Percentiles rank a stretch among this genome's conserved stretches.
These are phyloP conservation scores for Phymastichus coffea DNA, from an alignment of 1,140 invertebrate species.

Conservation along the genomic window DNA sequence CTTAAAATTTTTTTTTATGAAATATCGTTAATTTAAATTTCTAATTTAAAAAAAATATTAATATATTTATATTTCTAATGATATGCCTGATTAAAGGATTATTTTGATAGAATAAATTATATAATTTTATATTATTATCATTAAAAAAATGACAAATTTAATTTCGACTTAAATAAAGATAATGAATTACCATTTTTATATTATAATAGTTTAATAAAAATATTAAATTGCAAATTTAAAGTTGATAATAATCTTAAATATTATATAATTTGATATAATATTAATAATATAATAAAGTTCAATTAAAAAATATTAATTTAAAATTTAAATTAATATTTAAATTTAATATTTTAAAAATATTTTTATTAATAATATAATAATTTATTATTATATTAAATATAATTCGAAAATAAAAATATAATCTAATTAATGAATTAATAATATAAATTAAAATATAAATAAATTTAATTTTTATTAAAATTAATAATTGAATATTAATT, in stretches of 20 bases:
- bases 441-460: too few relatives aligned
- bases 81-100: slow-evolving; percentile 37
- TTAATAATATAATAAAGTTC: slow-evolving; percentile 46
- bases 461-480: too few relatives aligned
- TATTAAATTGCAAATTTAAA: slow-evolving; percentile 45
- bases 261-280: slow-evolving; percentile 64
- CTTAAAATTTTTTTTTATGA: too few relatives aligned
- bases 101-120: slow-evolving; percentile 62
- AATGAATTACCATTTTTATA: slow-evolving; percentile 32
- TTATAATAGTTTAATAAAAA: slow-evolving; percentile 32
- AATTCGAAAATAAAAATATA: too few relatives aligned
- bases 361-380: too few relatives aligned
- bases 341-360: too few relatives aligned
- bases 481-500: too few relatives aligned
- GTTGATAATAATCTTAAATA: slow-evolving; percentile 36
- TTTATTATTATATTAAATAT: too few relatives aligned
- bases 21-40: slow-evolving; percentile 65
- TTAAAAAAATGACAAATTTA: slow-evolving; percentile 39
- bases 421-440: too few relatives aligned
- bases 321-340: too few relatives aligned
- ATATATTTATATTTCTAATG: slow-evolving; percentile 52
- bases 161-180: slow-evolving; percentile 39
- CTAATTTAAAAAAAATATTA: slow-evolving; percentile 59
- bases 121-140: slow-evolving; percentile 61
- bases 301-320: too few relatives aligned